Conservation (phyloP, 2,888 invertebrate genomes). For the Tachina grossa region DNA sequence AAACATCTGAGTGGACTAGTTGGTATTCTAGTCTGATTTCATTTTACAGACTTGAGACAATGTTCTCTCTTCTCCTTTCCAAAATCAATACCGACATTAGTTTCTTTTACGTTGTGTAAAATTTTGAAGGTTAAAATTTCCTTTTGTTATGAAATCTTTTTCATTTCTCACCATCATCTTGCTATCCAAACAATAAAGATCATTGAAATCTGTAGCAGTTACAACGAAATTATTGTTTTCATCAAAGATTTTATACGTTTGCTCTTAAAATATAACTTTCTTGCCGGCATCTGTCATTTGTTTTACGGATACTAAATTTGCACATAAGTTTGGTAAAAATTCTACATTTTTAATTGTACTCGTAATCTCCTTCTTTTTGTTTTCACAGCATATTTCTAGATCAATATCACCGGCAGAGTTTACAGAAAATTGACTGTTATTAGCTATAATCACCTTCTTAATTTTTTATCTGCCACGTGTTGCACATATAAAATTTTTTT, state of each 20-base stretch:
- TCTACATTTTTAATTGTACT: slow-evolving; percentile 44
- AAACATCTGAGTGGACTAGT: slow-evolving; percentile 29
- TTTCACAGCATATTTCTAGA: neutral
- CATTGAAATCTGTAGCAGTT: slow-evolving; percentile 7
- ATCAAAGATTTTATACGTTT: slow-evolving; percentile 14
- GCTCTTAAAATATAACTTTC: slow-evolving; percentile 44
- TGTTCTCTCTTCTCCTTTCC: neutral
- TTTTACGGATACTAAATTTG: slow-evolving; percentile 57
- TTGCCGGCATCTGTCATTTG: slow-evolving; percentile 48
- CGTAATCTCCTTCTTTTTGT: neutral
- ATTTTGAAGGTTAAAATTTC: neutral
- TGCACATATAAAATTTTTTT: slow-evolving; percentile 3
- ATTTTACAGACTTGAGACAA: slow-evolving; percentile 2
- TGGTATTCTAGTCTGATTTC: slow-evolving; percentile 23
- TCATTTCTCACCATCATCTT: too few species aligned
- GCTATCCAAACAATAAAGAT: slow-evolving; percentile 6
- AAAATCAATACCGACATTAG: neutral
- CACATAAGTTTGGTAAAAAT: slow-evolving; percentile 50
- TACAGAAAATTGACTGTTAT: neutral
- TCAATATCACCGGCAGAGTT: too few species aligned
- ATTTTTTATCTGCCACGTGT: neutral
- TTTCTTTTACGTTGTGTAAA: neutral
- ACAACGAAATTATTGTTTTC: neutral
- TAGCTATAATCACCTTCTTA: neutral
- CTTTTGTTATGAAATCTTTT: too few species aligned